Evolutionary conservation across 2,888 invertebrate genomes (phyloP).

Genomic region (Tholera decimalis): DNA sequence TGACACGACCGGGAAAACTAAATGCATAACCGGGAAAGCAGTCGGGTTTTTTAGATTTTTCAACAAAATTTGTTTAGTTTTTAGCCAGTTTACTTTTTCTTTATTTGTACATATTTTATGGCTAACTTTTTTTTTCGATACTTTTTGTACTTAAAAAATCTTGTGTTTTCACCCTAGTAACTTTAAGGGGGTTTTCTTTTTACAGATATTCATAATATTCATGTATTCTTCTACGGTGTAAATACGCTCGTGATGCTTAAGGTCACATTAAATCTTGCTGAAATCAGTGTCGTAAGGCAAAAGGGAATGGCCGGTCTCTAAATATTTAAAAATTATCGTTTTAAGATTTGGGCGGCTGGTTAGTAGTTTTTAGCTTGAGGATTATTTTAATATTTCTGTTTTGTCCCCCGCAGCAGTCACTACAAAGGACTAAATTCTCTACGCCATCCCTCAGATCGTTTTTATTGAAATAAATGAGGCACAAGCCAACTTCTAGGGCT

Average conservation of each 20-base stretch:
- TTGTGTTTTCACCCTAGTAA: neutral
- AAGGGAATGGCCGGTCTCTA: conserved; percentile 1
- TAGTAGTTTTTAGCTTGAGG: conserved; percentile 2
- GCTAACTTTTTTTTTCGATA: neutral
- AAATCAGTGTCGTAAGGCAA: neutral
- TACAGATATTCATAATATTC: neutral
- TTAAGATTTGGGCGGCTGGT: neutral
- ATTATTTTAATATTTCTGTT: conserved; percentile 2
- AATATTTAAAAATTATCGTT: conserved; percentile 5
- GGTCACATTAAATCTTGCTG: neutral
- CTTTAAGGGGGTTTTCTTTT: neutral
- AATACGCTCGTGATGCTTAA: neutral
- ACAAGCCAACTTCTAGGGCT: conserved; percentile 10
- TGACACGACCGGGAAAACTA: too few species aligned
- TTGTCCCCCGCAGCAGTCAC: conserved; percentile 1
- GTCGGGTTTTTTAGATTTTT: too few species aligned
- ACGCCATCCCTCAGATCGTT: neutral
- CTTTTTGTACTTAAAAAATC: neutral
- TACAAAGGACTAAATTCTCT: neutral
- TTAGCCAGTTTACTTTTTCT: neutral
- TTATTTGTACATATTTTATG: conserved; percentile 1
- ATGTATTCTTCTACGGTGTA: neutral
- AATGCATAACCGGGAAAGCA: too few species aligned
- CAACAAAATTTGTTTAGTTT: neutral
- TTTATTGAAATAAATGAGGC: neutral